These are phyloP conservation scores for Caenorhabditis sulstoni DNA, from an alignment of 2,888 invertebrate genomes.

Conservation along the genomic window DNA sequence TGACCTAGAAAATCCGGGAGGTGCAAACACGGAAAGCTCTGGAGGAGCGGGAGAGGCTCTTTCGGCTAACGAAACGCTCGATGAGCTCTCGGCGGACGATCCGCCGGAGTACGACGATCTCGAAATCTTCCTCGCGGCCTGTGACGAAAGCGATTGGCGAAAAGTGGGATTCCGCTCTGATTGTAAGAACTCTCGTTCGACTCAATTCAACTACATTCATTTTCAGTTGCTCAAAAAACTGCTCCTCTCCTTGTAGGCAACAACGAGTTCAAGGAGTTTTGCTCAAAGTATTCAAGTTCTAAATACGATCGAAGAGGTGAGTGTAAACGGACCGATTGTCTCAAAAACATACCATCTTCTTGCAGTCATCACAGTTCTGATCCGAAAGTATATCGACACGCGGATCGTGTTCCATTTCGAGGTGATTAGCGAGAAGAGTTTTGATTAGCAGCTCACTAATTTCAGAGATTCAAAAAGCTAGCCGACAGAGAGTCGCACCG, in stretches of 20 bases:
- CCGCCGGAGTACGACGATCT: constrained; percentile 5
- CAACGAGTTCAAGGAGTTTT: constrained; percentile 30
- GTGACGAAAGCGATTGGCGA: background rate
- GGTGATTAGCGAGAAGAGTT: constrained; percentile 1
- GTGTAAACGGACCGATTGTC: background rate
- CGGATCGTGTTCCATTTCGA: constrained; percentile 38
- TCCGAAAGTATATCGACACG: constrained; percentile 33
- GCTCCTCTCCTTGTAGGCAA: constrained; percentile 23
- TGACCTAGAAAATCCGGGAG: background rate
- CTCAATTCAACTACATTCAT: background rate
- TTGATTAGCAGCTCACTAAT: background rate
- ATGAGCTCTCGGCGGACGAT: background rate
- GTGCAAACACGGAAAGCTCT: background rate
- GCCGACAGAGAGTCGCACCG: constrained; percentile 29
- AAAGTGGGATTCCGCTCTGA: constrained; percentile 9
- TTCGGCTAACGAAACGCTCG: background rate
- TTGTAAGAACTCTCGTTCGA: constrained; percentile 11
- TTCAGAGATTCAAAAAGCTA: constrained; percentile 36
- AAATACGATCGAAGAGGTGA: constrained; percentile 16
- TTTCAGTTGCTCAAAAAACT: constrained; percentile 28
- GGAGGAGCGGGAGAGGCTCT: background rate
- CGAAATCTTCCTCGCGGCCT: background rate
- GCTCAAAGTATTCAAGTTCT: constrained; percentile 21
- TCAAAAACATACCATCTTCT: too few relatives aligned
- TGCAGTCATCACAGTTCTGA: constrained; percentile 11